A percentile compares a stretch with the other conserved stretches of the same genome.
These are phyloP conservation scores for Thumatha senex DNA, from an alignment of 2,888 invertebrate species.

Conservation along the genomic window DNA sequence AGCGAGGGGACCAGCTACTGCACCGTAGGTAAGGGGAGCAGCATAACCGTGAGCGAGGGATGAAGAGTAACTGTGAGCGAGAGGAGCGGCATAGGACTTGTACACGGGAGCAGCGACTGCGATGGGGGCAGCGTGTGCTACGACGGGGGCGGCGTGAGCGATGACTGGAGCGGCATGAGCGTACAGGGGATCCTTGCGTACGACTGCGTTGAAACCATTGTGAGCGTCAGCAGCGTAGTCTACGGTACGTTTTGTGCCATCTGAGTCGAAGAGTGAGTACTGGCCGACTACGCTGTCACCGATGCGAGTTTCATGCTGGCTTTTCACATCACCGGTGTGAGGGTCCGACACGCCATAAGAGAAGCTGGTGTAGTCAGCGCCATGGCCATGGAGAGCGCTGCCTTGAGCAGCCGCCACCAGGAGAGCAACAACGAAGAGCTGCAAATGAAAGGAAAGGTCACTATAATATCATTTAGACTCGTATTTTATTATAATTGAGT, in stretches of 20 bases:
- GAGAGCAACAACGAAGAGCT: slow-evolving; percentile 72
- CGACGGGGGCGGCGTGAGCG: slow-evolving; percentile 39
- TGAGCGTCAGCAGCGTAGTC: slow-evolving; percentile 82
- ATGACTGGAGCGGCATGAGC: slow-evolving; percentile 44
- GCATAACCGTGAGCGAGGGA: slow-evolving; percentile 30
- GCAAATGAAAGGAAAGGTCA: slow-evolving; percentile 34
- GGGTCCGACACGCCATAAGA: slow-evolving; percentile 73
- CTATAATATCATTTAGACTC: background rate
- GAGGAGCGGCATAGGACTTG: slow-evolving; percentile 23
- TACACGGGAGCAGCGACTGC: slow-evolving; percentile 38
- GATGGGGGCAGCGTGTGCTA: slow-evolving; percentile 42
- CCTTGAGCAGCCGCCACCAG: slow-evolving; percentile 68
- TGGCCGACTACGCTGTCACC: slow-evolving; percentile 84
- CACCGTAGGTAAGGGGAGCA: slow-evolving; percentile 28
- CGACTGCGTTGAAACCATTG: slow-evolving; percentile 81
- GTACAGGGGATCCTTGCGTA: slow-evolving; percentile 70
- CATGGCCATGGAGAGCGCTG: slow-evolving; percentile 57
- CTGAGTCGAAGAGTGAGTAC: slow-evolving; percentile 80
- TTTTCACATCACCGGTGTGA: slow-evolving; percentile 74
- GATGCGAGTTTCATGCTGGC: slow-evolving; percentile 85
- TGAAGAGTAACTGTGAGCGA: slow-evolving; percentile 16
- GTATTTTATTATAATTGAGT: too few species aligned
- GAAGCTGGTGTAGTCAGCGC: slow-evolving; percentile 69
- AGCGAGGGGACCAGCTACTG: slow-evolving; percentile 19
- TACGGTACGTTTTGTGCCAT: slow-evolving; percentile 85